These are phyloP conservation scores for Pseudopipra pipra DNA, from an alignment of 2,113 vertebrate species.

Conservation along the genomic window DNA sequence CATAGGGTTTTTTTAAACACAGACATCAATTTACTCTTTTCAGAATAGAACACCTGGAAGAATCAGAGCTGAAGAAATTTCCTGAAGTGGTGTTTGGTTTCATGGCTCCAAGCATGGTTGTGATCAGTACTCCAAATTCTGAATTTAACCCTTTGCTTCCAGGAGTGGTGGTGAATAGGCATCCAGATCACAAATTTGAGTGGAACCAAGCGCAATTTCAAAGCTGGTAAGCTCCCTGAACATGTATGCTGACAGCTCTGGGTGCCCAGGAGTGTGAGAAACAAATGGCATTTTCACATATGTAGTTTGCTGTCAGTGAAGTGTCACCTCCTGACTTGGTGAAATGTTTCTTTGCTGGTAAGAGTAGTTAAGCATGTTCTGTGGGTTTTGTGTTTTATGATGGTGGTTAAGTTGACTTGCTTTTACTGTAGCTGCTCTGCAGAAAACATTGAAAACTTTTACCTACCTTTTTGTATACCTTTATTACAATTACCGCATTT, in stretches of 20 bases:
- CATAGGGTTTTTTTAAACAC: not conserved
- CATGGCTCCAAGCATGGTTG: constrained; percentile 81
- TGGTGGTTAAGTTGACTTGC: not conserved
- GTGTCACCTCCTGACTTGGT: not conserved
- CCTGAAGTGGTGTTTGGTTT: constrained; percentile 91
- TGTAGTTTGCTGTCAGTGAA: not conserved
- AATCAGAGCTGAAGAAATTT: constrained; percentile 81
- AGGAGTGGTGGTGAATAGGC: constrained; percentile 75
- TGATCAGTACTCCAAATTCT: constrained; percentile 92
- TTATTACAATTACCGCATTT: not conserved
- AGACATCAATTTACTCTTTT: not conserved
- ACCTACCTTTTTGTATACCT: not conserved
- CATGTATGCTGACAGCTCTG: not conserved
- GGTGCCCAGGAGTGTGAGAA: not conserved
- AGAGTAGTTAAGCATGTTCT: not conserved
- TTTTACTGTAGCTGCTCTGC: not conserved
- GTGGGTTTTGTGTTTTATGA: not conserved
- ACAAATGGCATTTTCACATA: not conserved
- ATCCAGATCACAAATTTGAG: constrained; percentile 94
- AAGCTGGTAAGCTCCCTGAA: constrained; percentile 78
- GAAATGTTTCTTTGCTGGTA: not conserved
- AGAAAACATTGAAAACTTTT: not conserved
- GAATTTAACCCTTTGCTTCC: constrained; percentile 89
- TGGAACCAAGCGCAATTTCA: constrained; percentile 88
- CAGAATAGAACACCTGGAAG: constrained; percentile 92